Percentiles rank a stretch among this genome's conserved stretches.
Evolutionary conservation across 2,113 vertebrate genomes (phyloP).

Genomic region (Tragulus kanchil): DNA sequence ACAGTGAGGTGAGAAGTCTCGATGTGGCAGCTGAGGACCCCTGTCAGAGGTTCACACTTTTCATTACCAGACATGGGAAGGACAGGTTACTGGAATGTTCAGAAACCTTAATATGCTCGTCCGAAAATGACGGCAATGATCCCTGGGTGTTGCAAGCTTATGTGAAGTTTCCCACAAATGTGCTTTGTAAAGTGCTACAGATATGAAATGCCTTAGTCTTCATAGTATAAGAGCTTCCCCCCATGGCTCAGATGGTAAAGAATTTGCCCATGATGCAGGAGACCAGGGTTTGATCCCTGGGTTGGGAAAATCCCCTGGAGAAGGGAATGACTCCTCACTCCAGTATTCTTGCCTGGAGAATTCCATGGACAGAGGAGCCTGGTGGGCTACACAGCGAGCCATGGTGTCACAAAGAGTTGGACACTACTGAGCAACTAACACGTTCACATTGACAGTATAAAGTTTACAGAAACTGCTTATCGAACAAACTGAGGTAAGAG

Average conservation of each 20-base stretch:
- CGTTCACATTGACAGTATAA: not conserved
- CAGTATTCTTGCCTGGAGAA: too few species aligned
- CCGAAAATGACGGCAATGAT: not conserved
- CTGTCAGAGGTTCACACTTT: not conserved
- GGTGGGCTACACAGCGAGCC: too few species aligned
- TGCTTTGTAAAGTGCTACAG: not conserved
- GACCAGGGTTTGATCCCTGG: too few species aligned
- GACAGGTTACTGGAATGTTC: not conserved
- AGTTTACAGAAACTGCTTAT: not conserved
- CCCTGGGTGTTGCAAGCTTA: rapidly evolving
- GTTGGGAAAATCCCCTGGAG: too few species aligned
- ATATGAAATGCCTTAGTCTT: not conserved
- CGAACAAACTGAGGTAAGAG: not conserved
- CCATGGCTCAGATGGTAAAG: too few species aligned
- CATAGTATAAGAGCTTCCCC: not conserved
- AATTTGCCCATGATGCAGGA: too few species aligned
- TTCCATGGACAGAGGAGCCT: too few species aligned
- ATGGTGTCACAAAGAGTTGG: too few species aligned
- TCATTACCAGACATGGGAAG: not conserved
- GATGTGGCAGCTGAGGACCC: not conserved
- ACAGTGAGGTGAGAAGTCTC: not conserved
- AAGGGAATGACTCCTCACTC: too few species aligned
- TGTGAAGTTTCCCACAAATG: not conserved
- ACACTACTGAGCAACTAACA: too few species aligned
- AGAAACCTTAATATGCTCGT: not conserved